Evolutionary conservation across 2,797 vertebrate genomes (phyloP).

Genomic region (Coendou prehensilis): DNA sequence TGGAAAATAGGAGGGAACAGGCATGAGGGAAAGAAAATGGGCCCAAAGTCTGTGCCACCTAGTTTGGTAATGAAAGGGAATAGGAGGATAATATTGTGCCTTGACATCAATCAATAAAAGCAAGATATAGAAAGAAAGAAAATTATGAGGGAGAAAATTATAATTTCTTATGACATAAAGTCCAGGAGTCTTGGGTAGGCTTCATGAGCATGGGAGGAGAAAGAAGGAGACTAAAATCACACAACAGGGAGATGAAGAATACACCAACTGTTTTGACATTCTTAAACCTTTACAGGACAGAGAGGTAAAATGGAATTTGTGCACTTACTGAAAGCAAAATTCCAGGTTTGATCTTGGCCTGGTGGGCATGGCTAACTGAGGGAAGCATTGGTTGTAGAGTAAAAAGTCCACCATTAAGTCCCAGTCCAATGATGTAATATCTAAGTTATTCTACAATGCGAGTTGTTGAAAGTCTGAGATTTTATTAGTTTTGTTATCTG

Average conservation of each 20-base stretch:
- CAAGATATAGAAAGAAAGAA: background rate
- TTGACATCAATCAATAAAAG: background rate
- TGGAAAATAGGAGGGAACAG: background rate
- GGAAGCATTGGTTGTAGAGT: background rate
- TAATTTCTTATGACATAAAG: background rate
- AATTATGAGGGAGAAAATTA: background rate
- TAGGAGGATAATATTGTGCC: background rate
- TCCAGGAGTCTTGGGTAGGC: background rate
- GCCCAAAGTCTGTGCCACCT: background rate
- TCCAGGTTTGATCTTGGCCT: background rate
- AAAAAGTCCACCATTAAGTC: background rate
- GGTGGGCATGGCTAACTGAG: background rate
- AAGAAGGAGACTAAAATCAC: background rate
- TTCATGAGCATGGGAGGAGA: background rate
- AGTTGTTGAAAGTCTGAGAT: background rate
- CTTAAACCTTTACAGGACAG: background rate
- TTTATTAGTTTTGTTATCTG: background rate
- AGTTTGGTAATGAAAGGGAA: background rate
- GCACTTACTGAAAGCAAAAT: background rate
- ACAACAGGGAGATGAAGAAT: background rate
- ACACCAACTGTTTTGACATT: background rate
- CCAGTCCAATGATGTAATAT: background rate
- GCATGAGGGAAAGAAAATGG: background rate
- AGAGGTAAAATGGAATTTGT: background rate
- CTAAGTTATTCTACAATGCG: background rate